These are phyloP conservation scores for Oegoconia quadripuncta DNA, from an alignment of 2,888 invertebrate genomes.

Conservation along the genomic window DNA sequence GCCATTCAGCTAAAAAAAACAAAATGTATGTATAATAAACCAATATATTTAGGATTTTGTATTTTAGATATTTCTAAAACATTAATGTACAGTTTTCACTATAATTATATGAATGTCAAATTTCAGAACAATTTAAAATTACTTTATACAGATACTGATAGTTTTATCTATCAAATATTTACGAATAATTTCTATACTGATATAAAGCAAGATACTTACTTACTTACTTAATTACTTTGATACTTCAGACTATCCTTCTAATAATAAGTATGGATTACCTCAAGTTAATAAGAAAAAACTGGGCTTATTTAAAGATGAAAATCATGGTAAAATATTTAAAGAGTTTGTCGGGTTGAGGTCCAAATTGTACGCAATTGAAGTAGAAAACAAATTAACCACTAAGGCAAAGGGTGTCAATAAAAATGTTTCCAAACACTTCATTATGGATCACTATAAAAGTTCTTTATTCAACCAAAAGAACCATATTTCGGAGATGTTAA, in stretches of 20 bases:
- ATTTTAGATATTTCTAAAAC: slow-evolving; percentile 24
- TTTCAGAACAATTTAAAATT: slow-evolving; percentile 18
- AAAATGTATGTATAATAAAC: slow-evolving; percentile 10
- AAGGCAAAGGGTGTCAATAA: slow-evolving; percentile 27
- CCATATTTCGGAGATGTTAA: slow-evolving; percentile 11
- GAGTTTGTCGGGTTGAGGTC: slow-evolving; percentile 30
- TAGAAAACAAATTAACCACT: slow-evolving; percentile 19
- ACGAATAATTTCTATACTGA: slow-evolving; percentile 25
- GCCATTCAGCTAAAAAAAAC: slow-evolving; percentile 11
- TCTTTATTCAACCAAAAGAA: slow-evolving; percentile 18
- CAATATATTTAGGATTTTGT: slow-evolving; percentile 19
- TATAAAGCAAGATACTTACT: slow-evolving; percentile 24
- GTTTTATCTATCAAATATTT: slow-evolving; percentile 25
- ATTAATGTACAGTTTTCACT: slow-evolving; percentile 25
- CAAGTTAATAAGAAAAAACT: slow-evolving; percentile 28
- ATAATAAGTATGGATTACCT: slow-evolving; percentile 31
- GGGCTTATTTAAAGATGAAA: slow-evolving; percentile 31
- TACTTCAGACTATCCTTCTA: slow-evolving; percentile 28
- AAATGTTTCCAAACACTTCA: slow-evolving; percentile 17
- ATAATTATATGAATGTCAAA: slow-evolving; percentile 20
- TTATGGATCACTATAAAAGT: slow-evolving; percentile 17
- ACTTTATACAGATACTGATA: slow-evolving; percentile 28
- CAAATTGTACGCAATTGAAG: slow-evolving; percentile 29
- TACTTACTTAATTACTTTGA: slow-evolving; percentile 21
- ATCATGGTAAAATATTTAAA: slow-evolving; percentile 22